These are phyloP conservation scores for Callaeas wilsoni DNA, from an alignment of 2,113 vertebrate species.

Conservation along the genomic window DNA sequence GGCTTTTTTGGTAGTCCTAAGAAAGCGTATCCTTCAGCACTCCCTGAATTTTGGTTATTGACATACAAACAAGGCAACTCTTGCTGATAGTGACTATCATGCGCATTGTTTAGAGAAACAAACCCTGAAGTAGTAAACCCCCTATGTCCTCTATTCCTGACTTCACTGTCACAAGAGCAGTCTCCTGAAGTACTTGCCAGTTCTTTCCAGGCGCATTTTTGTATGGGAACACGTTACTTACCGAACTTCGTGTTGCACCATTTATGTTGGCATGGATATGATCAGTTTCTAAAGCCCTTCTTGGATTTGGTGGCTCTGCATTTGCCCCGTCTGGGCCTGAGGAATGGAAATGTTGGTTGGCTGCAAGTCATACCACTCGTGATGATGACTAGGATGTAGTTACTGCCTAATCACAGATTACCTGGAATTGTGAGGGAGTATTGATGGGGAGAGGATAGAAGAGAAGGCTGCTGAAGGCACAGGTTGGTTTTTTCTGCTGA, in stretches of 20 bases:
- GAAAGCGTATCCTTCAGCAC: background rate
- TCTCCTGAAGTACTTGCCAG: background rate
- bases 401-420: background rate
- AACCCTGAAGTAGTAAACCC: background rate
- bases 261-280: background rate
- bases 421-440: background rate
- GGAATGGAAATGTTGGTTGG: background rate
- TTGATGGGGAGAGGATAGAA: background rate
- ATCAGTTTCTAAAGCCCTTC: background rate
- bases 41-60: background rate
- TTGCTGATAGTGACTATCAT: background rate
- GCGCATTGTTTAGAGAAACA: background rate
- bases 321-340: background rate
- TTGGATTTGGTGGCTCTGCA: background rate
- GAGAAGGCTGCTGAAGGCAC: background rate
- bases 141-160: background rate
- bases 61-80: background rate
- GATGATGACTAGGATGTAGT: background rate
- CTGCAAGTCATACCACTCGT: background rate
- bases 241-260: fast-evolving
- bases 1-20: background rate
- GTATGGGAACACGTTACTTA: fast-evolving
- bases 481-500: background rate
- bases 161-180: background rate
- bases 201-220: background rate